Evolutionary conservation across 2,797 vertebrate species (phyloP), one percentile per base, ranked within the genome.

Genomic region (Microctenopoma steveboyesi): DNA sequence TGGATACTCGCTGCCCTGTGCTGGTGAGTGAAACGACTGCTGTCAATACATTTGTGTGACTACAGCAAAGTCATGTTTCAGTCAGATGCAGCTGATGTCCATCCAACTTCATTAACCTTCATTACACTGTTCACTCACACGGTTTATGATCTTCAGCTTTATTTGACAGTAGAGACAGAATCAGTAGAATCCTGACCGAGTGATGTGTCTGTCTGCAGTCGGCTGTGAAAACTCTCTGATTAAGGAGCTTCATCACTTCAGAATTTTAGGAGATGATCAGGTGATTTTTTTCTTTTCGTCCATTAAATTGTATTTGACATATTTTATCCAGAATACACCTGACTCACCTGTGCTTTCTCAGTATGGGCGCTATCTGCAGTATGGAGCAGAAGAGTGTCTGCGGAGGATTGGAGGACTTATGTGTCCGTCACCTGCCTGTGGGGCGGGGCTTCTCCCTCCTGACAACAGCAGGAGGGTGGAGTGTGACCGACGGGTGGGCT

Each of bases 181-280:
- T 7, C 8, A 51, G 49, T 28, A 27, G 22, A 14, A 50, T 28
- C 27, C 6, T 28, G 7, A 22, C 22, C 1, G 4, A 28, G 25
- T 16, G 14, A 27, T 46, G 13, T 52, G 7, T 72, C 33, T 63
- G n/a, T 69, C 7, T 82, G 2, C 91, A 98, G 96, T 94, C 72
- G 95, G 95, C 82, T 98, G 97, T 76, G 86, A 88, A 0, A 80
- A 95, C 80, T 98, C 96, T 61, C 91, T 98, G 86, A 95, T 98
- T 81, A 95, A 93, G 90, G 96, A 97, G 84, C 81, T 96, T 58
- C 96, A 98, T 94, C 97, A 98, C 85, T 98, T 98, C 90, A 91
- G 95, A 80, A 87, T 96, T 74, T 91, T 97, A 47, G 96, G 96
- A 76, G 94, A 96, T 8, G 93, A 96, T 45, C 96, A 97, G 95